These are phyloP conservation scores for Myotis daubentonii DNA, from an alignment of 2,797 vertebrate genomes.

Conservation along the genomic window DNA sequence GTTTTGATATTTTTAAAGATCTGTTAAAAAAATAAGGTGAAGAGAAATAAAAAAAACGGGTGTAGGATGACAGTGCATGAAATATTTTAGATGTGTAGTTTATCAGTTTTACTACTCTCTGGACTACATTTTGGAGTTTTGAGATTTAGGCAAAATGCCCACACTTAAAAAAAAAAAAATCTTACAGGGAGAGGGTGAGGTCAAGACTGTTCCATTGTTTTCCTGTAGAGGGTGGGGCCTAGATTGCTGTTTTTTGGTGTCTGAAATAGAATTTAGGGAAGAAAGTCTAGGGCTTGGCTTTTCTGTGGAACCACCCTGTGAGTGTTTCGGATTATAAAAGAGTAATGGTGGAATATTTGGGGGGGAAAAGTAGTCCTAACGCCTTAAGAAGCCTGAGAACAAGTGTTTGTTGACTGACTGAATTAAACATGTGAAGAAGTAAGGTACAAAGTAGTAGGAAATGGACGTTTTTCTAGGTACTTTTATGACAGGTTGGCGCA, in stretches of 20 bases:
- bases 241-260: slow-evolving; percentile 52
- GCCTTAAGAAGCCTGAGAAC: background rate
- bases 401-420: slow-evolving; percentile 24
- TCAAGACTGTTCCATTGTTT: slow-evolving; percentile 32
- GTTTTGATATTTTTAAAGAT: slow-evolving; percentile 1
- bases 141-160: slow-evolving; percentile 41
- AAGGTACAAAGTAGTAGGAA: background rate
- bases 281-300: slow-evolving; percentile 39
- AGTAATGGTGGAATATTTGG: background rate
- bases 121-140: slow-evolving; percentile 54
- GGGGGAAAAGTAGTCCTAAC: background rate
- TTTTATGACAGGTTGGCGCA: slow-evolving; percentile 17
- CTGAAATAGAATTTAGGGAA: slow-evolving; percentile 29
- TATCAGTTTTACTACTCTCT: slow-evolving; percentile 27
- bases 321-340: slow-evolving; percentile 47
- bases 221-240: slow-evolving; percentile 32
- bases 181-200: background rate
- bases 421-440: slow-evolving; percentile 35
- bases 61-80: background rate
- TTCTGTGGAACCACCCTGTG: slow-evolving; percentile 7
- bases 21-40: slow-evolving; percentile 36
- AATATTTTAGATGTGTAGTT: slow-evolving; percentile 10
- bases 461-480: slow-evolving; percentile 26
- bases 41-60: slow-evolving; percentile 26
- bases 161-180: background rate